Conservation (phyloP, 2,888 invertebrate genomes). For the Macaria liturata region DNA sequence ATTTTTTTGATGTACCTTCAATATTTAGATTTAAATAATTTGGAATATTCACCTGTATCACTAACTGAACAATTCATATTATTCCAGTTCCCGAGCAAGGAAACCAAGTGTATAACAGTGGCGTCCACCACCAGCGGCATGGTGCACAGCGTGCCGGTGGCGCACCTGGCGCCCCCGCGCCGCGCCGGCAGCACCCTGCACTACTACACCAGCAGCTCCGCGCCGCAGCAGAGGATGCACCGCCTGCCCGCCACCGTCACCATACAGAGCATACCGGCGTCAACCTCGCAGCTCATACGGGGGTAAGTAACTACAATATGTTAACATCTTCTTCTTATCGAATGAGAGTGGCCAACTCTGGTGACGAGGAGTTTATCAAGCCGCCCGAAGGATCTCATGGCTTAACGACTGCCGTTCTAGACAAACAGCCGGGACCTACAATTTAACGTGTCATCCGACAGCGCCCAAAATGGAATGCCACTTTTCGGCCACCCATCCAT, state of each 20-base stretch:
- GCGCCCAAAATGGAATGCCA: too few species aligned
- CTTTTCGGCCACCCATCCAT: too few species aligned
- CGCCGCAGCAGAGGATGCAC: conserved; percentile 54
- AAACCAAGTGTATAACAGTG: conserved; percentile 75
- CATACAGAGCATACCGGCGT: conserved; percentile 70
- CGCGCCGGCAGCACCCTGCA: conserved; percentile 68
- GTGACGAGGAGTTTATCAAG: too few species aligned
- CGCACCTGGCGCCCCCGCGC: conserved; percentile 64
- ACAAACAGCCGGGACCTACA: too few species aligned
- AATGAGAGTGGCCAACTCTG: too few species aligned
- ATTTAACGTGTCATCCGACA: too few species aligned
- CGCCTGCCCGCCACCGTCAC: conserved; percentile 71
- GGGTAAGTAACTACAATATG: conserved; percentile 49
- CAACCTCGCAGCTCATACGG: conserved; percentile 69
- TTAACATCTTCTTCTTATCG: too few species aligned
- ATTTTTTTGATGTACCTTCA: too few species aligned
- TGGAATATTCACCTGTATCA: too few species aligned
- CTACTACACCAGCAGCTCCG: conserved; percentile 54
- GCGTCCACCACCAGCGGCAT: conserved; percentile 75
- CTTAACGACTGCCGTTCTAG: too few species aligned
- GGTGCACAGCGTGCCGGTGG: conserved; percentile 75
- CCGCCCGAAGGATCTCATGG: too few species aligned
- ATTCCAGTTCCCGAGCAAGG: conserved; percentile 62
- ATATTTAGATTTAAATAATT: too few species aligned
- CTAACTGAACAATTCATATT: background rate